These are phyloP conservation scores for Lysiphlebus fabarum DNA, from an alignment of 1,140 invertebrate species.

Conservation along the genomic window DNA sequence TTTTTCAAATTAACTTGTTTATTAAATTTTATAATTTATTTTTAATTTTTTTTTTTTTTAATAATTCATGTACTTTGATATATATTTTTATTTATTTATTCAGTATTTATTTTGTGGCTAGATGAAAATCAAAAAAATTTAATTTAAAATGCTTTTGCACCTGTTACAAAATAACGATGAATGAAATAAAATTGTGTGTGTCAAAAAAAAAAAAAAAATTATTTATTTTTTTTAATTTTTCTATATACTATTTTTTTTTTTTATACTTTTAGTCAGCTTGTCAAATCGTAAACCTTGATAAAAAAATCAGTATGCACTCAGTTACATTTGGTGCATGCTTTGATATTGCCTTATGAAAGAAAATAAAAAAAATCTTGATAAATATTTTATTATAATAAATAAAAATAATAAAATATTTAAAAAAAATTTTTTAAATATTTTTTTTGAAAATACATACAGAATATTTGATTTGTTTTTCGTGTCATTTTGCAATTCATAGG, in stretches of 20 bases:
- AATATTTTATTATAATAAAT: background rate
- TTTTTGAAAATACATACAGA: background rate
- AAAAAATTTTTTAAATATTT: slow-evolving; percentile 2
- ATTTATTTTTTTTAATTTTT: too few relatives aligned
- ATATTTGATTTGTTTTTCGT: too few relatives aligned
- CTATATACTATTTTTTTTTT: too few relatives aligned
- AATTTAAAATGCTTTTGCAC: slow-evolving; percentile 2
- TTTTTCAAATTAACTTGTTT: too few relatives aligned
- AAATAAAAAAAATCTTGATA: background rate
- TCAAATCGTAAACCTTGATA: slow-evolving; percentile 4
- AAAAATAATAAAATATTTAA: background rate
- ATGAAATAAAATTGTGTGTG: background rate
- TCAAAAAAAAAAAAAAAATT: too few relatives aligned
- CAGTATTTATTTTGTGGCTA: background rate
- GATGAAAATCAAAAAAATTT: slow-evolving; percentile 5
- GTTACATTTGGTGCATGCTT: background rate
- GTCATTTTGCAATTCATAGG: background rate
- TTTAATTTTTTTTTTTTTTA: too few relatives aligned
- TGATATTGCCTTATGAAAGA: background rate
- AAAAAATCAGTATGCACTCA: slow-evolving; percentile 1
- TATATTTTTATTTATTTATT: too few relatives aligned
- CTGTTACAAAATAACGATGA: background rate
- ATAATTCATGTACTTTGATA: too few relatives aligned
- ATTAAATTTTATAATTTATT: too few relatives aligned
- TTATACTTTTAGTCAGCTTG: slow-evolving; percentile 11